phyloP scores from a whole-genome alignment of 2,888 invertebrate species.

The Drosophila anceps region DNA sequence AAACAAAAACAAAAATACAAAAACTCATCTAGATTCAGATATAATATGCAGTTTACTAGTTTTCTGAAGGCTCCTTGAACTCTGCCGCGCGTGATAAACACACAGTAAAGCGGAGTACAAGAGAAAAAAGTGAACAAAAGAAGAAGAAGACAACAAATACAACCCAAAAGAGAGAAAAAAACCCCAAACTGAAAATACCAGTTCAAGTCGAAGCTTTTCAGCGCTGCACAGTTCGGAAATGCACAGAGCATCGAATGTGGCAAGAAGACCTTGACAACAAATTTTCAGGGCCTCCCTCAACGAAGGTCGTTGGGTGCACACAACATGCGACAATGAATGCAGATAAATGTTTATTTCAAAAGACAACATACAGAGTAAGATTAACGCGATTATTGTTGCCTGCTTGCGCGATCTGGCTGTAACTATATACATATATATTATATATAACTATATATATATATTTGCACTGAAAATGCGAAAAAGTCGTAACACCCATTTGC shows the following conservation, averaged over 20 bases:
- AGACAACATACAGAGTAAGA: slow-evolving; percentile 29
- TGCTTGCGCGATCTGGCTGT: slow-evolving; percentile 13
- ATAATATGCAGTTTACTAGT: slow-evolving; percentile 32
- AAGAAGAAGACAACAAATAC: slow-evolving; percentile 7
- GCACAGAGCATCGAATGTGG: slow-evolving; percentile 53
- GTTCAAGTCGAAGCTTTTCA: slow-evolving; percentile 71
- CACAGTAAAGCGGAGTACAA: slow-evolving; percentile 31
- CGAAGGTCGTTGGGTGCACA: slow-evolving; percentile 71
- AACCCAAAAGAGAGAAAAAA: slow-evolving; percentile 39
- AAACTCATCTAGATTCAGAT: slow-evolving; percentile 23
- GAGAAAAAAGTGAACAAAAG: slow-evolving; percentile 24
- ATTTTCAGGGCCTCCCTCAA: slow-evolving; percentile 68
- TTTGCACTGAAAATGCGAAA: slow-evolving; percentile 45
- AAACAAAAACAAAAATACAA: not conserved
- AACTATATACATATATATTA: slow-evolving; percentile 13
- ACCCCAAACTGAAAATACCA: slow-evolving; percentile 63
- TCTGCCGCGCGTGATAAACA: slow-evolving; percentile 53
- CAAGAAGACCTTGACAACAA: slow-evolving; percentile 73
- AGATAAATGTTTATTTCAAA: slow-evolving; percentile 54
- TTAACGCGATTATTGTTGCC: slow-evolving; percentile 33
- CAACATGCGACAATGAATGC: slow-evolving; percentile 67
- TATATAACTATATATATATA: slow-evolving; percentile 9
- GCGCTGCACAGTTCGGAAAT: slow-evolving; percentile 70
- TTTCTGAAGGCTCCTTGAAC: slow-evolving; percentile 62
- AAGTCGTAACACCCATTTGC: slow-evolving; percentile 6